These are phyloP conservation scores for Ennomos erosarius DNA, from an alignment of 2,888 invertebrate species.

Conservation along the genomic window DNA sequence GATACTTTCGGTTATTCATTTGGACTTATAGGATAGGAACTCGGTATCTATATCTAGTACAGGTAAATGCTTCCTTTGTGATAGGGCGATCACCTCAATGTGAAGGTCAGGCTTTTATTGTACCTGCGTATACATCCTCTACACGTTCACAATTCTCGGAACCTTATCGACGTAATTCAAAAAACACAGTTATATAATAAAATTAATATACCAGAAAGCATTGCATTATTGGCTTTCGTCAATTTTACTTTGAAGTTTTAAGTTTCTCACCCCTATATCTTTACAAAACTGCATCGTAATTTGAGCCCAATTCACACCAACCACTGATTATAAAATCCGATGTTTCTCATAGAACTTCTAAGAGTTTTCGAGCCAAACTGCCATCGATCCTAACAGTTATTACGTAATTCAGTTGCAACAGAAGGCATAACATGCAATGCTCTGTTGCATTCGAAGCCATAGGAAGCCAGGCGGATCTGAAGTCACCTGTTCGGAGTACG, in stretches of 20 bases:
- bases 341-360: not conserved
- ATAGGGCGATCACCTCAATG: slow-evolving; percentile 60
- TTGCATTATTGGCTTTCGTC: slow-evolving; percentile 4
- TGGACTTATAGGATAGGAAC: slow-evolving; percentile 17
- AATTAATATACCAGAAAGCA: slow-evolving; percentile 6
- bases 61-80: slow-evolving; percentile 54
- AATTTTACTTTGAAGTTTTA: too few relatives aligned
- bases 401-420: slow-evolving; percentile 37
- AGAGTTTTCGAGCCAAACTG: slow-evolving; percentile 10
- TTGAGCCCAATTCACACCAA: too few relatives aligned
- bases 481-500: slow-evolving; percentile 41
- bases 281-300: too few relatives aligned
- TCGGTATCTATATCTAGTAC: slow-evolving; percentile 43
- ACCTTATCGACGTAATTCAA: slow-evolving; percentile 31
- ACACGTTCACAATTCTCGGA: slow-evolving; percentile 41
- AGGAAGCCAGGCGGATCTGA: slow-evolving; percentile 51
- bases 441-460: slow-evolving; percentile 50
- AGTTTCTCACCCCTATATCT: too few relatives aligned
- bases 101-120: slow-evolving; percentile 56
- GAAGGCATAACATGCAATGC: slow-evolving; percentile 36
- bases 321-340: too few relatives aligned
- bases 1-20: slow-evolving; percentile 10
- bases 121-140: slow-evolving; percentile 45
- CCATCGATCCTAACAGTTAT: slow-evolving; percentile 12
- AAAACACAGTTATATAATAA: slow-evolving; percentile 15